Evolutionary conservation across 2,113 vertebrate species (phyloP).

Genomic region (Dipodomys ordii): DNA sequence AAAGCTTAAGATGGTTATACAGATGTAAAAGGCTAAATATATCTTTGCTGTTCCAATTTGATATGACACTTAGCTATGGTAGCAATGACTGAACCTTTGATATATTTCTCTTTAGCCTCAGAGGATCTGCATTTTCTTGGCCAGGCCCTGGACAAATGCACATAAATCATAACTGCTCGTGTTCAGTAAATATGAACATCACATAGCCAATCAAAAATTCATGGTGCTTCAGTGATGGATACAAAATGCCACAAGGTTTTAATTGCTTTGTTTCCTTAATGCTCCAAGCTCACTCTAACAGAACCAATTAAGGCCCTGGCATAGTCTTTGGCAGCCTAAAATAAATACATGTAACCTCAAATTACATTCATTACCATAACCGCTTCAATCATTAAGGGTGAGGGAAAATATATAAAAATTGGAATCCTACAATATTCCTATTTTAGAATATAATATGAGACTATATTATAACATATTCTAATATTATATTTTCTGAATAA

Average conservation of each 20-base stretch:
- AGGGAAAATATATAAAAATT: conserved; percentile 33
- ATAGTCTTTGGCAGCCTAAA: conserved; percentile 56
- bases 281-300: conserved; percentile 58
- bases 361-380: conserved; percentile 55
- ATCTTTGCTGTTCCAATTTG: neutral
- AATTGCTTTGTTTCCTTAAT: conserved; percentile 65
- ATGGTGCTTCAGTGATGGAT: conserved; percentile 57
- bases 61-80: neutral
- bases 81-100: conserved; percentile 3
- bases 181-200: conserved; percentile 57
- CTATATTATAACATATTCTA: too few species aligned
- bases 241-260: conserved; percentile 66
- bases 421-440: neutral
- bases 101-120: conserved; percentile 53
- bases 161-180: conserved; percentile 40
- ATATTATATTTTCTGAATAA: too few species aligned
- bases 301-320: conserved; percentile 64
- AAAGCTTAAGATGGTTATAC: neutral
- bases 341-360: conserved; percentile 66
- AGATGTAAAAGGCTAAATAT: neutral
- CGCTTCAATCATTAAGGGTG: neutral
- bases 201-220: conserved; percentile 67
- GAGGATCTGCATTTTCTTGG: conserved; percentile 49
- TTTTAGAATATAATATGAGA: too few species aligned
- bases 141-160: neutral